These are phyloP conservation scores for Noturus placidus DNA, from an alignment of 2,113 vertebrate genomes.

Conservation along the genomic window DNA sequence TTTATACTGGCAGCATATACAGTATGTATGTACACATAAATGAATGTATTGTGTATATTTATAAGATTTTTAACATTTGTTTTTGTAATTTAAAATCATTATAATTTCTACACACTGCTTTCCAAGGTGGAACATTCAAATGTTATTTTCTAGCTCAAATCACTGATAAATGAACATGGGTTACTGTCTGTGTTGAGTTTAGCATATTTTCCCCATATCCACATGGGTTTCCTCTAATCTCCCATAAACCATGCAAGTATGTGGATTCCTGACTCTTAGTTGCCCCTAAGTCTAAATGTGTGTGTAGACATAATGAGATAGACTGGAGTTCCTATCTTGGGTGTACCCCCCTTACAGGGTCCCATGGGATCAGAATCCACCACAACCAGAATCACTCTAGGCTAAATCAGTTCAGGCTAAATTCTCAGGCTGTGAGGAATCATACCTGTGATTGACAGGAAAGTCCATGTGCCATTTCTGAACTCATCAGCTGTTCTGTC, in stretches of 20 bases:
- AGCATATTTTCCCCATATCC: too few relatives aligned
- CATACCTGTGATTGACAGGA: constrained; percentile 89
- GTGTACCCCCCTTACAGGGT: not conserved
- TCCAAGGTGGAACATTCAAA: not conserved
- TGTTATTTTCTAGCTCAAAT: not conserved
- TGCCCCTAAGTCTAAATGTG: not conserved
- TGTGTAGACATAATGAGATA: not conserved
- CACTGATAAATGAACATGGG: not conserved
- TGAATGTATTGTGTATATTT: not conserved
- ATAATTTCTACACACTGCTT: not conserved
- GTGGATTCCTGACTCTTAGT: not conserved
- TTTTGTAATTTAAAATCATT: not conserved
- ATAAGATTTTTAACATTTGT: not conserved
- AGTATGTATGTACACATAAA: not conserved
- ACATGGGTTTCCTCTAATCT: too few relatives aligned
- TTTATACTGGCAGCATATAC: not conserved
- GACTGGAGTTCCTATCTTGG: not conserved
- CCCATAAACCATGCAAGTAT: not conserved
- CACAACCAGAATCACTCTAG: not conserved
- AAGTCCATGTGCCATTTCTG: constrained; percentile 93
- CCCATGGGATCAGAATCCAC: not conserved
- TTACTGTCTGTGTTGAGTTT: not conserved
- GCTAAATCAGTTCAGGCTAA: not conserved
- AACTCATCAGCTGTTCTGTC: constrained; percentile 86
- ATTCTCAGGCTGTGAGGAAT: not conserved